Evolutionary conservation across 1,140 invertebrate genomes (phyloP).

Genomic region (Ridgeia piscesae): DNA sequence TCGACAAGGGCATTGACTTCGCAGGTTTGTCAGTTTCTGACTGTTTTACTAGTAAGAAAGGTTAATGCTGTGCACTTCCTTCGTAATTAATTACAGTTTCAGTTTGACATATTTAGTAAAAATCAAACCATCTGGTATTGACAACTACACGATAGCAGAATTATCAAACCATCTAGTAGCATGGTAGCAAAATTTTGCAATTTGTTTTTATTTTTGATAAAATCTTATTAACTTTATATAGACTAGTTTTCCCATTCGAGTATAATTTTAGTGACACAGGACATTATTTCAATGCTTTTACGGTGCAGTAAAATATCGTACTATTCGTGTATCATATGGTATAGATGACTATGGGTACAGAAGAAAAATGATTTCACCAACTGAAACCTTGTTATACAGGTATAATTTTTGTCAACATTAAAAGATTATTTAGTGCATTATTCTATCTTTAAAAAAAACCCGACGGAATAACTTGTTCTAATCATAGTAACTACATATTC

Average conservation of each 20-base stretch:
- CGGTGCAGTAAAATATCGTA: neutral
- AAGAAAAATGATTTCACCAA: neutral
- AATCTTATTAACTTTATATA: no score
- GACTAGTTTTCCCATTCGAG: no score
- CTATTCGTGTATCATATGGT: neutral
- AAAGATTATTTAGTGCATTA: neutral
- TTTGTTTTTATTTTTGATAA: no score
- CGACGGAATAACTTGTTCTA: neutral
- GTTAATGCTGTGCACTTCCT: neutral
- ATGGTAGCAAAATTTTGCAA: no score
- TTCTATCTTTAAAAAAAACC: neutral
- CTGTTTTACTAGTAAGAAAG: neutral
- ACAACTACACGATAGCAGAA: no score
- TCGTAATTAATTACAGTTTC: no score
- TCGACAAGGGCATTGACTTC: slow-evolving; percentile 59
- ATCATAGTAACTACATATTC: neutral
- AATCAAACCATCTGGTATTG: no score
- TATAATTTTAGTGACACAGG: neutral
- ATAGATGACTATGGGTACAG: neutral
- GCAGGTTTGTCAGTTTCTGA: slow-evolving; percentile 49
- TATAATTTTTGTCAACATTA: neutral
- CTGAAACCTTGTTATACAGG: neutral
- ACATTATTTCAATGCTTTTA: neutral
- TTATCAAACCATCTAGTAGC: no score
- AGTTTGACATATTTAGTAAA: no score